A percentile compares a stretch with the other conserved stretches of the same genome.
Evolutionary conservation across 2,888 invertebrate species (phyloP).

Genomic region (Spisula solida): DNA sequence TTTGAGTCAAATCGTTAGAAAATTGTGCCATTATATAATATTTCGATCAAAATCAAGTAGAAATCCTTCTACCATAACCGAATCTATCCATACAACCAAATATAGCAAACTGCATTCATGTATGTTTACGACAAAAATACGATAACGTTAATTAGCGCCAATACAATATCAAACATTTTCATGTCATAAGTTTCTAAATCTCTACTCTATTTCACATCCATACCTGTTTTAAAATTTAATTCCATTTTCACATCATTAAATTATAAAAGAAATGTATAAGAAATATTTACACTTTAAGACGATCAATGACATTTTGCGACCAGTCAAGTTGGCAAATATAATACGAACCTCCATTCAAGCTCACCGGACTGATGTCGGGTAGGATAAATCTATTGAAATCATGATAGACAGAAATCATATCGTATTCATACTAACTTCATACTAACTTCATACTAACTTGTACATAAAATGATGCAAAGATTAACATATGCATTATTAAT

Average conservation of each 20-base stretch:
- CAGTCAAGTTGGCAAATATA: conserved; percentile 16
- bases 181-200: not conserved
- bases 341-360: not conserved
- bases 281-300: conserved; percentile 4
- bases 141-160: not conserved
- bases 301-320: not conserved
- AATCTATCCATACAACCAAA: not conserved
- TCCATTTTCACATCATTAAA: conserved; percentile 4
- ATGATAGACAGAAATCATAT: not conserved
- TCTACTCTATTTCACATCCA: not conserved
- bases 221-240: not conserved
- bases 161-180: not conserved
- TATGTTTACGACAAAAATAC: not conserved
- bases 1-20: not conserved
- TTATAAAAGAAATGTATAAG: not conserved
- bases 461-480: not conserved
- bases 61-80: not conserved
- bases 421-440: conserved; percentile 10
- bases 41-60: not conserved
- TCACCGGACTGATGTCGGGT: not conserved
- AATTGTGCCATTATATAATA: not conserved
- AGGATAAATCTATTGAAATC: not conserved
- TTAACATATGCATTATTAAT: not conserved
- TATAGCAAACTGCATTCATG: no score
- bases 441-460: not conserved